These are phyloP conservation scores for Apis laboriosa DNA, from an alignment of 1,140 invertebrate species.

Conservation along the genomic window DNA sequence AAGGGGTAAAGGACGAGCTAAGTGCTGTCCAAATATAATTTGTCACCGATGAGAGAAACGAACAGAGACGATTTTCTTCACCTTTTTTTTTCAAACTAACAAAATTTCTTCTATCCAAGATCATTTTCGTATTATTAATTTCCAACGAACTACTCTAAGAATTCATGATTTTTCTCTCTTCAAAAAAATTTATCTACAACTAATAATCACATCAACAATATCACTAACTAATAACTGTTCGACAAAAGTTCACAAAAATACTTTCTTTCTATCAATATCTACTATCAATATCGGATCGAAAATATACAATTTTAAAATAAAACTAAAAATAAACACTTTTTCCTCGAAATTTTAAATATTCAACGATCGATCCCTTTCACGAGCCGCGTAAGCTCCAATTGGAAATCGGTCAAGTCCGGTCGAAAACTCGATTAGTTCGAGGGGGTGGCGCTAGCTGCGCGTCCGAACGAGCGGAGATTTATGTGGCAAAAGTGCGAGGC, in stretches of 20 bases:
- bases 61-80: neutral
- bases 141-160: neutral
- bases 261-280: no score
- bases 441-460: constrained; percentile 48
- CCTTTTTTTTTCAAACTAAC: neutral
- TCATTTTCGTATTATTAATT: neutral
- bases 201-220: neutral
- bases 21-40: constrained; percentile 61
- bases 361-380: neutral
- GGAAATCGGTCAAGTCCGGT: constrained; percentile 30
- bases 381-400: neutral
- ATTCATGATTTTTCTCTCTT: neutral
- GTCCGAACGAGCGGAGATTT: constrained; percentile 73
- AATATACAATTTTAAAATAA: no score
- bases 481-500: constrained; percentile 66
- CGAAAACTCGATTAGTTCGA: constrained; percentile 76
- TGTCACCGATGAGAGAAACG: constrained; percentile 33
- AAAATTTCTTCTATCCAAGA: neutral
- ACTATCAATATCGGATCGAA: no score
- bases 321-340: no score
- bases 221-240: no score
- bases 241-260: no score
- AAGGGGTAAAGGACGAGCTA: constrained; percentile 64
- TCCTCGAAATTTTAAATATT: no score
- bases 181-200: neutral